phyloP scores from a whole-genome alignment of 2,797 vertebrate genomes.

The Chloroceryle amazona region DNA sequence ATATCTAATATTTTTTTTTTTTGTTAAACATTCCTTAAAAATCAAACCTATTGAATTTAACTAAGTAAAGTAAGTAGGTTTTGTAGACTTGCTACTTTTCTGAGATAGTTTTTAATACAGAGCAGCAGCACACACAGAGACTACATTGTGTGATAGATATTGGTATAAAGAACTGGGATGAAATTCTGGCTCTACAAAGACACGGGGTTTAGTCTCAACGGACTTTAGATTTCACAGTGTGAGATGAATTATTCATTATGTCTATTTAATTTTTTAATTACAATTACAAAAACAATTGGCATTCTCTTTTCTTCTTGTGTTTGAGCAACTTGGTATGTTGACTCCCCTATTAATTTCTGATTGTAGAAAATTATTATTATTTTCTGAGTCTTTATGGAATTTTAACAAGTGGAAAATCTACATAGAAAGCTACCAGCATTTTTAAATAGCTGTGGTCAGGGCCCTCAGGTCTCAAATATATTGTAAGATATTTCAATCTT shows the following conservation, averaged over 20 bases:
- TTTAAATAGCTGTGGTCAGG: not conserved
- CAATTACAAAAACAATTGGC: not conserved
- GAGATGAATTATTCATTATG: not conserved
- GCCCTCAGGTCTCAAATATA: not conserved
- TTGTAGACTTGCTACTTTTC: not conserved
- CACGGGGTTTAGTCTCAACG: not conserved
- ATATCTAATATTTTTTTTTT: not conserved
- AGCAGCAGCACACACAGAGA: not conserved
- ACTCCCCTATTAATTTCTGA: not conserved
- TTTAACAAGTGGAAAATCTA: not conserved
- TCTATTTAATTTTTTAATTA: not conserved
- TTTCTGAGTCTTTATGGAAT: not conserved
- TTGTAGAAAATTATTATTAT: not conserved
- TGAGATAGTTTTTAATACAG: not conserved
- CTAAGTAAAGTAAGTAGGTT: not conserved
- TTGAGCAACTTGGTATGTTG: not conserved
- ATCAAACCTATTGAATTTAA: not conserved
- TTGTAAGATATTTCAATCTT: not conserved
- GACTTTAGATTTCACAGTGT: not conserved
- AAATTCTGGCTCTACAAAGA: not conserved
- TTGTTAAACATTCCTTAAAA: not conserved
- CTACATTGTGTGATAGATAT: not conserved
- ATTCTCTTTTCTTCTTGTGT: not conserved
- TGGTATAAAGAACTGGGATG: not conserved
- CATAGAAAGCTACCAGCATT: not conserved